phyloP scores from a whole-genome alignment of 1,140 invertebrate species.

The Diorhabda carinulata region DNA sequence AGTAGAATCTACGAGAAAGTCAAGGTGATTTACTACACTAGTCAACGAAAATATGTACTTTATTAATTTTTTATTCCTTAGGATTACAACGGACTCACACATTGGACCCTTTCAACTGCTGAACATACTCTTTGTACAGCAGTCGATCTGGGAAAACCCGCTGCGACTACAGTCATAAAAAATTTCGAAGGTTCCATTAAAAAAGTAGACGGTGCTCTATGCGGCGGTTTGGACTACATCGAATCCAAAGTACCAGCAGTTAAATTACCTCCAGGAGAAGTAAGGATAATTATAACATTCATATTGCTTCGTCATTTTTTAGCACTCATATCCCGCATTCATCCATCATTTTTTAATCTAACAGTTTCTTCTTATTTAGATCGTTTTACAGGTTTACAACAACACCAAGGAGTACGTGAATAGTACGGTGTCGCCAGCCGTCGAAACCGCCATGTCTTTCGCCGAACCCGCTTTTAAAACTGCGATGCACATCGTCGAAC shows the following conservation, averaged over 20 bases:
- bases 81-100: slow-evolving; percentile 55
- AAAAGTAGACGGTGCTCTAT: slow-evolving; percentile 50
- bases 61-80: slow-evolving; percentile 27
- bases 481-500: slow-evolving; percentile 36
- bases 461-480: slow-evolving; percentile 37
- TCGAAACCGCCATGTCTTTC: slow-evolving; percentile 33
- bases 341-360: slow-evolving; percentile 25
- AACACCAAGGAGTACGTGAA: slow-evolving; percentile 56
- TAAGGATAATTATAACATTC: slow-evolving; percentile 39
- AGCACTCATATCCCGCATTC: not conserved
- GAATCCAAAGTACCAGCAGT: slow-evolving; percentile 52
- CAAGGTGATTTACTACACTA: slow-evolving; percentile 48
- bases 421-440: slow-evolving; percentile 43
- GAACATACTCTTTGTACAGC: slow-evolving; percentile 52
- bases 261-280: slow-evolving; percentile 49
- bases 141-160: slow-evolving; percentile 50
- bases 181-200: slow-evolving; percentile 50
- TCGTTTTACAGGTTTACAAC: slow-evolving; percentile 53
- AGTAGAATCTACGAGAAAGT: slow-evolving; percentile 54
- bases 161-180: slow-evolving; percentile 51
- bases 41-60: not conserved
- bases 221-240: slow-evolving; percentile 50
- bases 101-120: slow-evolving; percentile 55
- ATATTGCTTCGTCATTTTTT: not conserved
- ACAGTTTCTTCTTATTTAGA: slow-evolving; percentile 30